Evolutionary conservation across 2,113 vertebrate genomes (phyloP), one percentile per base, ranked within the genome.

Genomic region (Desmodus rotundus): DNA sequence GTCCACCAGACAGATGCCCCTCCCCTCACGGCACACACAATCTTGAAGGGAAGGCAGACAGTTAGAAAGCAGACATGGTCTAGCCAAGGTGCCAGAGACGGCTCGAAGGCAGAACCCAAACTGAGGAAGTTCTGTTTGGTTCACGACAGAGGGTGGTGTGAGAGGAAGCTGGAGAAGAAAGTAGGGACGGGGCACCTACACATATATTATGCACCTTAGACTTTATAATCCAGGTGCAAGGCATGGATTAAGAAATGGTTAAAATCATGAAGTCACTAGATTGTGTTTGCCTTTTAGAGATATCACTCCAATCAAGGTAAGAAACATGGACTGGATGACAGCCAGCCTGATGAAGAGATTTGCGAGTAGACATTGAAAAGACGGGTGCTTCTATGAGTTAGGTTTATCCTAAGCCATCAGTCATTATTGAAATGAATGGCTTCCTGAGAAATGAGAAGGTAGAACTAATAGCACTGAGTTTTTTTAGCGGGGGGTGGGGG

Each of bases 241-340:
- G 6, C 3, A 52, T n/a, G n/a, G n/a, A 56, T 24, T n/a, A 15
- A 77, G 14, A 67, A 61, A 43, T 43, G 2, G 84, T 84, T 38
- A 31, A 72, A 87, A 77, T 73, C 31, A 77, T 93, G 76, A 92
- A 96, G 65, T 78, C 47, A 72, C 22, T 58, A 82, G 19, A 54
- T 73, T 63, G 58, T 16, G 80, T 58, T 45, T 76, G 24, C 12
- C 56, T 84, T 92, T 94, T 65, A 65, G 45, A 89, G 90, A 52
- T 74, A 54, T 56, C 73, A 93, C 15, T 74, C 16, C 13, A 87
- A 82, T 17, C 52, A 84, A 87, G 50, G 17, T 70, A 28, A 92
- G 45, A 26, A 68, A 67, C 47, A 87, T 16, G 19, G 31, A n/a
- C 43, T 88, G 82, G 33, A 80, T 33, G n/a, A 70, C 19, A 96